These are phyloP conservation scores for Bradypodion ventrale DNA, from an alignment of 2,797 vertebrate genomes.

Conservation along the genomic window DNA sequence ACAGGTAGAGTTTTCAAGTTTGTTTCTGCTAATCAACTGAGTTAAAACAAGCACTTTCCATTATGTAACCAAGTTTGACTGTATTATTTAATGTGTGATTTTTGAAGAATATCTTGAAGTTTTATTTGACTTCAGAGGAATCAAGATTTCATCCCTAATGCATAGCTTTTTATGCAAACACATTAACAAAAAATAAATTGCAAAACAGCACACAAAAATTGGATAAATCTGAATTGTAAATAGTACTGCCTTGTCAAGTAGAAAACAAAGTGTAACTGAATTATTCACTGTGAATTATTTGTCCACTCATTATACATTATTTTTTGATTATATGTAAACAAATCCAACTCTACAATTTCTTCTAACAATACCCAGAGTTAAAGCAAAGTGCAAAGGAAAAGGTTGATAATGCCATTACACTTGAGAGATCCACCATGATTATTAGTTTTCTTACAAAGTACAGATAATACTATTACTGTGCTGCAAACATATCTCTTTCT, in stretches of 20 bases:
- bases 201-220: conserved; percentile 17
- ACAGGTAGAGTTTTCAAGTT: no score
- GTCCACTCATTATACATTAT: conserved; percentile 58
- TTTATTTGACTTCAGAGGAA: conserved; percentile 28
- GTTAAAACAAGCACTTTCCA: not conserved
- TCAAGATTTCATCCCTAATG: conserved; percentile 20
- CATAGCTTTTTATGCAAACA: conserved; percentile 17
- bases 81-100: not conserved
- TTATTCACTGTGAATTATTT: conserved; percentile 71
- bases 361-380: conserved; percentile 34
- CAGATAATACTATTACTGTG: not conserved
- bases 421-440: conserved; percentile 6
- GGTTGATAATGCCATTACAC: conserved; percentile 16
- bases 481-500: not conserved
- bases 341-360: conserved; percentile 23
- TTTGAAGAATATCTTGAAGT: not conserved
- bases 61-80: conserved; percentile 1
- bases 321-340: conserved; percentile 63
- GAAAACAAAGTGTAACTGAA: conserved; percentile 41
- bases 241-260: conserved; percentile 35
- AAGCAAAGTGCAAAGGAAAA: conserved; percentile 46
- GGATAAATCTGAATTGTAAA: conserved; percentile 51
- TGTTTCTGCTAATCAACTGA: not conserved
- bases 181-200: conserved; percentile 37
- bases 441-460: not conserved